Base-by-base conservation (phyloP, 1,140 invertebrate genomes). In the Sarcophaga bullata region DNA sequence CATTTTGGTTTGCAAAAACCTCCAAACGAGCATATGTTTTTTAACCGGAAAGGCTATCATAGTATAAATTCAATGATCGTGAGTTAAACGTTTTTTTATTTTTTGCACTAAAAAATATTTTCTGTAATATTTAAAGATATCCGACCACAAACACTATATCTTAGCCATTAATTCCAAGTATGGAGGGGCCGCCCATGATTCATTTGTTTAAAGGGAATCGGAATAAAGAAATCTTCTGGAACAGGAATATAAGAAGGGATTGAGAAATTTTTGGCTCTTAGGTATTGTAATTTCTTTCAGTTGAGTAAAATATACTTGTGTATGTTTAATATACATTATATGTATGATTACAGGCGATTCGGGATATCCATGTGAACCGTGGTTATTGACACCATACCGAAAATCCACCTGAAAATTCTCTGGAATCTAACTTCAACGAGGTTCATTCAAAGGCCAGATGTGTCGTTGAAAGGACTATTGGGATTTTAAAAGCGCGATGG, bases 291-390 rank as follows among this genome's bases (percentile, higher is more conserved):
- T n/a, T n/a, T n/a, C n/a, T n/a, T n/a, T n/a, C n/a, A n/a, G n/a
- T n/a, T n/a, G n/a, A n/a, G n/a, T n/a, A n/a, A n/a, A n/a, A n/a
- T n/a, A n/a, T n/a, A n/a, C n/a, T n/a, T n/a, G n/a, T n/a, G n/a
- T n/a, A n/a, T n/a, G n/a, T n/a, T n/a, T n/a, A n/a, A n/a, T n/a
- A n/a, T n/a, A n/a, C n/a, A n/a, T n/a, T n/a, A n/a, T n/a, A n/a
- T n/a, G n/a, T n/a, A n/a, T n/a, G n/a, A n/a, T n/a, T 72, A 17
- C 10, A 72, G 68, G 17, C 8, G 72, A 73, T 48, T 76, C 73
- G 15, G 73, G 73, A 11, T 76, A 49, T 76, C 46, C 73, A n/a
- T 17, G 13, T 13, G 46, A 48, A 48, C 47, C 47, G 6, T 75
- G 73, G 47, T 75, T 46, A 13, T 6, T n/a, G 6, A 73, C 72